Evolutionary conservation across 2,113 vertebrate genomes (phyloP), one percentile per base, ranked within the genome.

Genomic region (Dromas ardeola): DNA sequence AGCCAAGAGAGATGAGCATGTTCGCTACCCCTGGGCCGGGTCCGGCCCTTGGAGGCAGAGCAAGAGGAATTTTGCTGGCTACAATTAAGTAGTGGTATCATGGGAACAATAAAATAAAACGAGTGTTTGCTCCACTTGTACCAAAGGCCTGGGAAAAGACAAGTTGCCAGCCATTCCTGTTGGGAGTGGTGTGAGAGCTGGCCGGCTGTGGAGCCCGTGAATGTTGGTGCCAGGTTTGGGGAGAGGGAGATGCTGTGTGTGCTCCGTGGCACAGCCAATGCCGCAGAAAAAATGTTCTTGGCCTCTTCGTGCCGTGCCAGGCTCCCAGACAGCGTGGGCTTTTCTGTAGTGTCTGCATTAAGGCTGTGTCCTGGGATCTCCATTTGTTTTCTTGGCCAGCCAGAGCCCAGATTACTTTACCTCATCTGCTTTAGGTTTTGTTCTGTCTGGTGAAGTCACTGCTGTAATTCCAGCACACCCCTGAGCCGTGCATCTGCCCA

Each of bases 61-160:
- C 12, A 2, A 93, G 92, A 94, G 81, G 84, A 72, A 86, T 80
- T 83, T 23, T 78, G 55, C 96, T 95, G 96, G 62, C 93, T 93
- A 21, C 91, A 95, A 88, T 95, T 96, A 93, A 90, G 79, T 82
- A 47, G 3, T 67, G 84, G 65, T 95, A 88, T 63, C 83, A 73
- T 91, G 94, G 93, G 86, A 96, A 53, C 73, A 47, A 67, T 15
- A 56, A 72, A 61, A 67, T 42, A 88, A 84, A 90, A 27, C 7
- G n/a, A 92, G 71, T 3, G 0, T 2, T 70, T 61, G 45, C 65
- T 92, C 58, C 56, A 7, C 90, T 96, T 5, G 4, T 81, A 86
- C 58, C 88, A 42, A 91, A 94, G 76, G 81, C 79, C 76, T 96
- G 92, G 94, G 88, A 95, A 91, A 82, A 43, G 62, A 74, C 6